Evolutionary conservation across 92 coral and sea anemone species (phyloP), one percentile per base, ranked within the genome.

Genomic region (Montipora capitata): DNA sequence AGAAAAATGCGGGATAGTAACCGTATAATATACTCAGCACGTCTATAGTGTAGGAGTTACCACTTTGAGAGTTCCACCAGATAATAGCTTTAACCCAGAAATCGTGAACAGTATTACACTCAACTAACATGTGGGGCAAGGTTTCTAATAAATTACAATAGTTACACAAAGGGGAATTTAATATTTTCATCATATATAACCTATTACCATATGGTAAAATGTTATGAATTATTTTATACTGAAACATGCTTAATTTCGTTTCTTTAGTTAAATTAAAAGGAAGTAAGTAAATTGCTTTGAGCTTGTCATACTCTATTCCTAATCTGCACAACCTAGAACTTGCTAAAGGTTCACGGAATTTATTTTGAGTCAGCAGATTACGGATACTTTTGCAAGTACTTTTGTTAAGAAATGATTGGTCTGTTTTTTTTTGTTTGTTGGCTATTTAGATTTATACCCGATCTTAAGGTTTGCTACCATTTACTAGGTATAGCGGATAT

Each of bases 261-360:
- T 84, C 88, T 5, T 70, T 54, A 4, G 88, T 84, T 84, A 74
- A 41, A 16, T 65, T 58, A 45, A 84, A 84, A 27, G 76, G 88
- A 2, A 84, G 41, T 10, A 48, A 39, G 45, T 74, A 74, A 62
- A 76, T 76, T 2, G 68, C 68, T 35, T 27, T 57, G 57, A 76
- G 51, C 52, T 57, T 76, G 9, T 7, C 5, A 39, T 6, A 9
- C 7, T 61, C 68, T 5, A 76, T 17, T 38, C 68, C 81, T 76
- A 9, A 35, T 39, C 49, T 56, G 15, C 68, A 58, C 12, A 44
- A 13, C 51, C 62, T 73, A 45, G 51, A 48, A 39, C 78, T 44
- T 14, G 78, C 78, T 10, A 73, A 16, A 5, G 13, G 78, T 73
- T 73, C 59, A 17, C 3, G 1, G 35, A 73, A 48, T 44, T 73